Evolutionary conservation across 2,797 vertebrate genomes (phyloP), one percentile per base, ranked within the genome.

Genomic region (Labroides dimidiatus): DNA sequence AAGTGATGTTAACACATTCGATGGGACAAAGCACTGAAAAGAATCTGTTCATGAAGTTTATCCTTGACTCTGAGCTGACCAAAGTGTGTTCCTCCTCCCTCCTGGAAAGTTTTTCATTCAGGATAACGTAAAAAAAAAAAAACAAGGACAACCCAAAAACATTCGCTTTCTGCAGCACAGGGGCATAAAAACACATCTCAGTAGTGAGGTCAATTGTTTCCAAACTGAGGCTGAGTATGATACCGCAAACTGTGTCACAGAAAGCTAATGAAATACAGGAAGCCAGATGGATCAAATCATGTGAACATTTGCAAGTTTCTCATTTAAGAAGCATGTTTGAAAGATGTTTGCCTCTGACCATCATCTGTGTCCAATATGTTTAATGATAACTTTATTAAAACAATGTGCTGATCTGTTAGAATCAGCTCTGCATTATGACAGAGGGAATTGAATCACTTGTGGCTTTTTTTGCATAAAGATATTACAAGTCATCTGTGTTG

Each of bases 281-380:
- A 50, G 50, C 33, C 65, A 74, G 60, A 73, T 73, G 51, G 61
- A 41, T 41, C 37, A 51, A 61, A 61, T 66, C 67, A 66, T 65
- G 56, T 66, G 10, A 45, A 52, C 45, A 61, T 51, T 76, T 66
- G 41, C 41, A 76, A 9, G 62, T 55, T 59, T 48, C 51, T 61
- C 45, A 70, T 39, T 49, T 52, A 23, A 33, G 23, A 45, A 50
- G 57, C 30, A 23, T 47, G 36, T 59, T 52, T 52, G 30, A 64
- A 58, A 21, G 48, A 14, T 41, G 41, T 60, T 15, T 37, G 39
- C 21, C 39, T 21, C 24, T 64, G 6, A 21, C 47, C 21, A 19
- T 64, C 54, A 55, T 69, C 54, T 65, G 73, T 42, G 37, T 10
- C 48, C 33, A 60, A 75, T 16, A 43, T 75, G 60, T 24, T 41